Base-by-base conservation (phyloP, 92 coral and sea anemone genomes). In the Epizoanthus fatuus region DNA sequence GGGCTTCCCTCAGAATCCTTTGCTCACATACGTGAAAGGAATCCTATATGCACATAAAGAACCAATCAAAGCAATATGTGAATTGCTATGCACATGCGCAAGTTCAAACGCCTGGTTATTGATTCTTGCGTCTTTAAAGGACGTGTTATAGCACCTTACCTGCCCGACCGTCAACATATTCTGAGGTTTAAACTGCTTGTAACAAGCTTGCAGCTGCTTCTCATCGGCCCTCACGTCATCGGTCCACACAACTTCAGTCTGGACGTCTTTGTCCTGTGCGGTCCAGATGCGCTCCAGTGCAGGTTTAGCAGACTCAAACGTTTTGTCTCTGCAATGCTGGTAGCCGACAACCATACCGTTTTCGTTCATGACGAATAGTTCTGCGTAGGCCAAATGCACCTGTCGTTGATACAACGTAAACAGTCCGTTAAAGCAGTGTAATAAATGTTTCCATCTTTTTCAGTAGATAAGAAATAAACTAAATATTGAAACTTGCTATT, bases 201-300 rank as follows among this genome's bases (percentile, higher is more conserved):
- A 60, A 2, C 66, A 19, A 3, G 3, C 66, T 7, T 60, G 66
- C 7, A 60, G 66, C 66, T 60, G 3, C 4, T 2, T 20, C 37
- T 60, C 35, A 20, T 60, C 37, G 37, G 66, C 37, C 66, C 66
- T 19, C 66, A 60, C 66, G 9, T 60, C 66, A 60, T 19, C 35
- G 66, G 66, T 60, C 66, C 66, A 60, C 7, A 60, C 66, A 60
- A 60, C 66, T 60, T 60, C 66, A 60, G 37, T 60, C 16, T 60
- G 66, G 4, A 60, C 7, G 0, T 60, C 37, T 60, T 60, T 60
- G 66, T 60, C 66, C 66, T 60, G 66, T 7, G 16, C 35, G 4
- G 66, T 60, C 37, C 66, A 60, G 66, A 60, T 60, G 37, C 65
- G 65, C 65, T 59, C 65, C 2, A 59, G 35, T 7, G 65, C 65